Evolutionary conservation across 2,888 invertebrate species (phyloP), one percentile per base, ranked within the genome.

Genomic region (Diplazon laetatorius): DNA sequence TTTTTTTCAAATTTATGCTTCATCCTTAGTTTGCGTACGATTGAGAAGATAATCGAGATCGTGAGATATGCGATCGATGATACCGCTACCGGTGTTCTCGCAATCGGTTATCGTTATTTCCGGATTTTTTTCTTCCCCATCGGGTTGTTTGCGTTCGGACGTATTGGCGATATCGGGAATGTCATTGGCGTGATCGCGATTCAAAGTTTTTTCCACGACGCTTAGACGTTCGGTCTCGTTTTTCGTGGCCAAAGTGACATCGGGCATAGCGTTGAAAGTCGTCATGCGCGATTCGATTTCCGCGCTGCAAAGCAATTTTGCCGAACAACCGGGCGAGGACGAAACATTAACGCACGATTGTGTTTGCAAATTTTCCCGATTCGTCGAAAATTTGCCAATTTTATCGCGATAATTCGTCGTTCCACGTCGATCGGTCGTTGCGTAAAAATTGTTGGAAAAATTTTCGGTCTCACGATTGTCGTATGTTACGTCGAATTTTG

Each of bases 1-100:
- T n/a, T n/a, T n/a, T n/a, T n/a, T n/a, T n/a, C n/a, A n/a, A n/a
- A n/a, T 37, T 78, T 82, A 87, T 74, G 84, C 80, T 25, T 86
- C 87, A 59, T 89, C 87, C 25, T 84, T 81, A 12, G 85, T 90
- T 77, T 92, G 92, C 78, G 92, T 93, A 79, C 95, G 93, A 90
- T 96, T 96, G 77, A 96, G 92, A 83, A 97, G 92, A 91, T 96
- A 96, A 91, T 96, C 96, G 83, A 97, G 92, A 91, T 97, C 96
- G 87, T 95, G 95, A 0, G 95, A 95, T 86, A 97, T 97, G 88
- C 96, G 94, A 91, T 96, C 95, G 62, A 96, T 91, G 93, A 96
- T 95, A 73, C 94, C 94, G 55, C 82, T 87, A 46, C 85, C 82
- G 6, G 86, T 83, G 20, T 83, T 85, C 22, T 86, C 87, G 79